Evolutionary conservation across 2,113 vertebrate species (phyloP).

Genomic region (Ia io): DNA sequence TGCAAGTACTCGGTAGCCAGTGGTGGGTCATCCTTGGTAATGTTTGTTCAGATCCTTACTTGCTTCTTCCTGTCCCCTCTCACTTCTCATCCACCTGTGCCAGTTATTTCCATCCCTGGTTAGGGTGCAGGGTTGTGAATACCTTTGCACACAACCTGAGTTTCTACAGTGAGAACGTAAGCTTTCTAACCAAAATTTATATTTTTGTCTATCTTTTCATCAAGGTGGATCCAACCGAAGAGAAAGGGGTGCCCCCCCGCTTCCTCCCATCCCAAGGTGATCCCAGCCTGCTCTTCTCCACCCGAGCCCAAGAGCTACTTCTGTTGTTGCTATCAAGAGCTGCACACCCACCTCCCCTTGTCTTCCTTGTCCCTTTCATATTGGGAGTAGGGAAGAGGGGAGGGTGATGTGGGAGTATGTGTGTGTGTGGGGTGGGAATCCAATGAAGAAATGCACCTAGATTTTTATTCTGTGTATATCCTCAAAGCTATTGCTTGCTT

Average conservation of each 20-base stretch:
- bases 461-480: conserved; percentile 70
- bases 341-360: conserved; percentile 5
- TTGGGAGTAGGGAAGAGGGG: not conserved
- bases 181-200: conserved; percentile 53
- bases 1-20: not conserved
- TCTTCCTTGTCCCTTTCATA: conserved; percentile 40
- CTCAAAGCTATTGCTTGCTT: conserved; percentile 76
- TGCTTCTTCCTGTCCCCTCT: not conserved
- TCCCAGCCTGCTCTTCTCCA: conserved; percentile 71
- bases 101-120: not conserved
- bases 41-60: not conserved
- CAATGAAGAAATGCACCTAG: conserved; percentile 62
- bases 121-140: not conserved
- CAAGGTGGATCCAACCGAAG: conserved; percentile 91
- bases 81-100: not conserved
- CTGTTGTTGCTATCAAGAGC: conserved; percentile 66
- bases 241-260: conserved; percentile 94
- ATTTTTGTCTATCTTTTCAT: conserved; percentile 57
- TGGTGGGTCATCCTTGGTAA: not conserved
- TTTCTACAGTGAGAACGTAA: not conserved
- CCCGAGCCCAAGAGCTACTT: conserved; percentile 57
- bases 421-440: not conserved
- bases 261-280: conserved; percentile 96
- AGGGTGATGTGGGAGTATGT: not conserved
- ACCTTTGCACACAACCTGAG: not conserved